Base-by-base conservation (phyloP, 2,113 vertebrate genomes). In the Phodopus roborovskii region DNA sequence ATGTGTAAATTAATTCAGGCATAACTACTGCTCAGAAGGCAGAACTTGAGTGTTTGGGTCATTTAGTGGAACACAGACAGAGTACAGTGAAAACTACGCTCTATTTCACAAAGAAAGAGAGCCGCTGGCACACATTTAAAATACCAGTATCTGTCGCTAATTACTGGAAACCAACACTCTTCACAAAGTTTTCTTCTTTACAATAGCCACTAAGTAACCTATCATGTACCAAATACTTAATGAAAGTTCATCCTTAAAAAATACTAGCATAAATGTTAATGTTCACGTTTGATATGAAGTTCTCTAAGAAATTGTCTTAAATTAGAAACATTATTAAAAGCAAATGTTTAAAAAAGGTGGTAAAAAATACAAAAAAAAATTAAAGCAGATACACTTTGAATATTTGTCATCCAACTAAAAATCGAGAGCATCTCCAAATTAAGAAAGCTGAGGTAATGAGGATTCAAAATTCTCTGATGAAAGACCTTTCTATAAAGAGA, bases 71-170 rank as follows among this genome's bases (percentile, higher is more conserved):
- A 96, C 88, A 94, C 48, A 62, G 85, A 96, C 53, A 92, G 96
- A 97, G 88, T 82, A 96, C 94, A 96, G 84, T 78, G 77, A 60
- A 95, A 94, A 95, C 88, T 58, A 96, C 7, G 92, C 94, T 98
- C 96, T 95, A n/a, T 84, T 98, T 97, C 96, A 96, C 97, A 96
- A 83, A 92, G 94, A 84, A 95, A 95, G 70, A 42, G 42, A 95
- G 73, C 26, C 58, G 10, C 3, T 70, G 96, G 78, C 66, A 60
- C 70, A 83, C 64, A 45, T 94, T 91, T 70, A 39, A 88, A 92
- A 95, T 39, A 88, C 71, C 77, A 83, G 93, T 87, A 86, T 91
- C 95, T 93, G 0, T 92, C 75, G 81, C 92, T 97, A 94, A 95
- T 97, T 92, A 95, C 53, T 62, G 56, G 84, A 96, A 84, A 89